Evolutionary conservation across 2,888 invertebrate genomes (phyloP).

Genomic region (Orthosia gothica): DNA sequence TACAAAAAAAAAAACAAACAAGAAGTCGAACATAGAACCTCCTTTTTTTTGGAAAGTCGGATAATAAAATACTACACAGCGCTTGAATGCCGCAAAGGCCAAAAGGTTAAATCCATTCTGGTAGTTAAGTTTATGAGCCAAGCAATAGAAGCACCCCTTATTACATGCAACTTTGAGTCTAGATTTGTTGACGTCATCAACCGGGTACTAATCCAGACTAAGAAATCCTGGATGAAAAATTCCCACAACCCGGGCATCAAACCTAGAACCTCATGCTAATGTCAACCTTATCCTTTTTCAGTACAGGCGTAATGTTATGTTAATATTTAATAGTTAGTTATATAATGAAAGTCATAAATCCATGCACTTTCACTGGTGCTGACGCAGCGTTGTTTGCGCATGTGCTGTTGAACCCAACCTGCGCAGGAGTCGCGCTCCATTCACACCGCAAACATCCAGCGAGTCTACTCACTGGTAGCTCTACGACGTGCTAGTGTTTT

Average conservation of each 20-base stretch:
- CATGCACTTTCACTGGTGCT: constrained; percentile 67
- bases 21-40: no score
- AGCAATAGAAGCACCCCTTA: no score
- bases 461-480: constrained; percentile 41
- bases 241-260: not conserved
- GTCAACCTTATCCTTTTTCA: no score
- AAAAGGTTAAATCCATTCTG: no score
- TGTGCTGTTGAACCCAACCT: constrained; percentile 74
- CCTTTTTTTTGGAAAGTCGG: no score
- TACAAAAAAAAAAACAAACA: no score
- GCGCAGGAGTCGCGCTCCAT: constrained; percentile 67
- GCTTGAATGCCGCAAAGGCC: no score
- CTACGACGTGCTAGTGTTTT: constrained; percentile 1
- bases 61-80: no score
- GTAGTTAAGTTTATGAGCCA: no score
- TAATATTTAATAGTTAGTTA: constrained; percentile 30
- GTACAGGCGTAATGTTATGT: not conserved
- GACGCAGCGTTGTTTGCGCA: constrained; percentile 68
- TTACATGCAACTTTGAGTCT: no score
- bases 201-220: no score
- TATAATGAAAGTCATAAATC: constrained; percentile 66
- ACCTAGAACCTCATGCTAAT: not conserved
- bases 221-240: not conserved
- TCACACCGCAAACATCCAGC: constrained; percentile 67
- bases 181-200: no score